Conservation (phyloP, 2,797 vertebrate genomes). For the Emydoidea blandingii region DNA sequence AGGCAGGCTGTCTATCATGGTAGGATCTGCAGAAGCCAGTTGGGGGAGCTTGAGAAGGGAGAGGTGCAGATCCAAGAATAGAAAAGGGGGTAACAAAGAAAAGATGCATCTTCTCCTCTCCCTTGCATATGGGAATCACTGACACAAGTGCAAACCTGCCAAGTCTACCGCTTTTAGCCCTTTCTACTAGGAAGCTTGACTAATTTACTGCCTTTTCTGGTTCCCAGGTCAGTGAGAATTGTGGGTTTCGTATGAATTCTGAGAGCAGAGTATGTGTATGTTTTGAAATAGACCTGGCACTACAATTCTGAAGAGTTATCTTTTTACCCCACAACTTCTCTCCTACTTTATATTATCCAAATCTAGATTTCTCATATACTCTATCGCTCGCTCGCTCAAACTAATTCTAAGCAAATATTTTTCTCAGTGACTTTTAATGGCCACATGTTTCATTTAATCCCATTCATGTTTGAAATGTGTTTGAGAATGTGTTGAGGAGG, state of each 20-base stretch:
- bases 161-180: slow-evolving; percentile 22
- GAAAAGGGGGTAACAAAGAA: neutral
- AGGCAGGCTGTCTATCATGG: neutral
- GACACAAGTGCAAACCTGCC: neutral
- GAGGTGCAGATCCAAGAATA: neutral
- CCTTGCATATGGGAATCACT: neutral
- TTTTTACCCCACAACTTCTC: neutral
- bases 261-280: neutral
- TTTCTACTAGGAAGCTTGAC: slow-evolving; percentile 29
- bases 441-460: neutral
- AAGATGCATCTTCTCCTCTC: neutral
- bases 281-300: neutral
- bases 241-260: neutral
- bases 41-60: neutral
- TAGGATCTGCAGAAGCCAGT: neutral
- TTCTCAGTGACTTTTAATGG: neutral
- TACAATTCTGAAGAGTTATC: neutral
- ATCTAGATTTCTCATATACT: neutral
- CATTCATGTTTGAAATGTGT: neutral
- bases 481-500: neutral
- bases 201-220: slow-evolving; percentile 23
- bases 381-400: neutral
- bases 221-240: slow-evolving; percentile 16
- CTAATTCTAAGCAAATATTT: neutral
- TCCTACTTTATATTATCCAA: neutral